A percentile compares a stretch with the other conserved stretches of the same genome.
These are phyloP conservation scores for Spheniscus mendiculus DNA, from an alignment of 2,113 vertebrate species.

Conservation along the genomic window DNA sequence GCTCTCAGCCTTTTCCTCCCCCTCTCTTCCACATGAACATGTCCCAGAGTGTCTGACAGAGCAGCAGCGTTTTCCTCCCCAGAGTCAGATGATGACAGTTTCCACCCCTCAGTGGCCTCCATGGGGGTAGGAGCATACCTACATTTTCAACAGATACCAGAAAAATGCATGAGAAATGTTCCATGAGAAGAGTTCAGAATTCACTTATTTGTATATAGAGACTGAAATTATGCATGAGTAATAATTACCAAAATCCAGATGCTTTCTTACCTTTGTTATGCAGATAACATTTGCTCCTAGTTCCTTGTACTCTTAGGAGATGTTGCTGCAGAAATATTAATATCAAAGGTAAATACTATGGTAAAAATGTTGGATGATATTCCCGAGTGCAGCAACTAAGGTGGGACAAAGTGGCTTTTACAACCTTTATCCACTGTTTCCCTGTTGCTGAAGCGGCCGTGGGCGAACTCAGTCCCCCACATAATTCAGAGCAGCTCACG, in stretches of 20 bases:
- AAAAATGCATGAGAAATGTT: not conserved
- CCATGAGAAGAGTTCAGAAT: not conserved
- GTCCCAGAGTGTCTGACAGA: not conserved
- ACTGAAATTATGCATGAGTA: not conserved
- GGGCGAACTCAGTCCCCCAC: fast-evolving
- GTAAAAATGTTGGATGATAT: not conserved
- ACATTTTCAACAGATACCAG: not conserved
- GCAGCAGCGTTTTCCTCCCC: not conserved
- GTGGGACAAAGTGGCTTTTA: not conserved
- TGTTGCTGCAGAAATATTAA: not conserved
- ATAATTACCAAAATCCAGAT: not conserved
- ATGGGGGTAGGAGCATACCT: not conserved
- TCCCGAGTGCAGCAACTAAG: not conserved
- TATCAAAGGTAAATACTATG: not conserved
- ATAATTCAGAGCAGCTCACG: not conserved
- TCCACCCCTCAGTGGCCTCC: not conserved
- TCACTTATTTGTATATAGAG: not conserved
- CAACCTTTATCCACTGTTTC: not conserved
- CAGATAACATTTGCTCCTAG: not conserved
- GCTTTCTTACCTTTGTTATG: not conserved
- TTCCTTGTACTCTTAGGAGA: not conserved
- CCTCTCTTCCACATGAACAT: not conserved
- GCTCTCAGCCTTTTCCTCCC: not conserved
- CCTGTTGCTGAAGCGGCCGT: not conserved
- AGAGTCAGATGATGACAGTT: not conserved